These are phyloP conservation scores for Netelia melanura DNA, from an alignment of 2,888 invertebrate species.

Conservation along the genomic window DNA sequence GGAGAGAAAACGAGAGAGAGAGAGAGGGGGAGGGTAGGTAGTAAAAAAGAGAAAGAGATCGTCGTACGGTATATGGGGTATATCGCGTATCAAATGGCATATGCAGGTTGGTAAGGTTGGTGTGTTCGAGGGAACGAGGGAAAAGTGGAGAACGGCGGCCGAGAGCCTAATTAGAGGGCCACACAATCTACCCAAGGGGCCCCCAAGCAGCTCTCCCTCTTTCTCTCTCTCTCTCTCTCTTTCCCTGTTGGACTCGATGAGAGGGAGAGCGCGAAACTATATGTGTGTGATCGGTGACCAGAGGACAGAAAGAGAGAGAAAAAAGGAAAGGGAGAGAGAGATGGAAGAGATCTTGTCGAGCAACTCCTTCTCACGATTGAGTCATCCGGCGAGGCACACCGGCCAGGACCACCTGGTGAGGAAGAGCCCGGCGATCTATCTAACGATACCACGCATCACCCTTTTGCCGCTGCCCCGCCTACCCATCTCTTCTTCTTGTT, in stretches of 20 bases:
- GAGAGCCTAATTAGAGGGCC: slow-evolving; percentile 80
- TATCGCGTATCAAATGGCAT: slow-evolving; percentile 76
- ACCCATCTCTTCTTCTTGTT: slow-evolving; percentile 58
- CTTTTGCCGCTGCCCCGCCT: slow-evolving; percentile 66
- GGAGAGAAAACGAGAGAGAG: slow-evolving; percentile 41
- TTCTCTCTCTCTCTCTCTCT: slow-evolving; percentile 18
- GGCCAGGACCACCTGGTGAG: slow-evolving; percentile 83
- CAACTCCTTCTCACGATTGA: slow-evolving; percentile 83
- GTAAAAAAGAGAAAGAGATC: slow-evolving; percentile 36
- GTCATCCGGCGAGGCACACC: slow-evolving; percentile 78
- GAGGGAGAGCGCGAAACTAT: slow-evolving; percentile 51
- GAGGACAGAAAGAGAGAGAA: background rate
- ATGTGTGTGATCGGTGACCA: slow-evolving; percentile 34
- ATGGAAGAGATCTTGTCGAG: slow-evolving; percentile 73
- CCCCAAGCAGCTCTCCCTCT: slow-evolving; percentile 27
- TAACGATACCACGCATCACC: slow-evolving; percentile 78
- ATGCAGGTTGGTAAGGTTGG: slow-evolving; percentile 68
- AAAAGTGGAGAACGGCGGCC: slow-evolving; percentile 74
- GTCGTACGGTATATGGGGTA: slow-evolving; percentile 73
- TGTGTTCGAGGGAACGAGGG: slow-evolving; percentile 55
- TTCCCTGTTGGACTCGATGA: slow-evolving; percentile 26
- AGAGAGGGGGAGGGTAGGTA: slow-evolving; percentile 17
- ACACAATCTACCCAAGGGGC: slow-evolving; percentile 65
- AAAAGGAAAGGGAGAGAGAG: background rate
- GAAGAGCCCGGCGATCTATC: slow-evolving; percentile 78